Evolutionary conservation across 2,113 vertebrate species (phyloP).

Genomic region (Pangasianodon hypophthalmus): DNA sequence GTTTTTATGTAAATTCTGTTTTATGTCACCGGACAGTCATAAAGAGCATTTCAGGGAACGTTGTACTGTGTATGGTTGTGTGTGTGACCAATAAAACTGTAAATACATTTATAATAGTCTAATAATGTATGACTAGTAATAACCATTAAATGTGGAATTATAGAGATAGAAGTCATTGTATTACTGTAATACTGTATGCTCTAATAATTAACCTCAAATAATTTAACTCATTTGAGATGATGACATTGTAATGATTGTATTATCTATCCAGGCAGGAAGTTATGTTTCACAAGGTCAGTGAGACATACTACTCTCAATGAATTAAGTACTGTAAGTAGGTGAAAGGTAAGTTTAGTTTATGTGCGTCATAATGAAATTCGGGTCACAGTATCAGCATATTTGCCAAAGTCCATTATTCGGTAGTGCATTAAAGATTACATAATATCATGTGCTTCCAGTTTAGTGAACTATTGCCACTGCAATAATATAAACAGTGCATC

Average conservation of each 20-base stretch:
- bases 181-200: neutral
- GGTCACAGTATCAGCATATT: conserved; percentile 44
- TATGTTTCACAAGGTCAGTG: neutral
- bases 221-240: neutral
- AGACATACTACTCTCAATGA: neutral
- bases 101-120: neutral
- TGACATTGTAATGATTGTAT: neutral
- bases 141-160: neutral
- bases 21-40: neutral
- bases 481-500: neutral
- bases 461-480: neutral
- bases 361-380: conserved; percentile 14
- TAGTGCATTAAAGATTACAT: neutral
- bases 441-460: neutral
- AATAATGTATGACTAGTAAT: neutral
- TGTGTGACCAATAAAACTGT: neutral
- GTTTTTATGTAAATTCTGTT: neutral
- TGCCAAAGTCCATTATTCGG: conserved; percentile 23
- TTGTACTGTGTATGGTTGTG: neutral
- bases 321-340: conserved; percentile 19
- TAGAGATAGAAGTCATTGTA: neutral
- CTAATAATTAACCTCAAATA: neutral
- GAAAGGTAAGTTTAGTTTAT: conserved; percentile 31
- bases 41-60: no score
- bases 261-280: neutral